Conservation (phyloP, 2,797 vertebrate genomes). For the Clarias fuscus region DNA sequence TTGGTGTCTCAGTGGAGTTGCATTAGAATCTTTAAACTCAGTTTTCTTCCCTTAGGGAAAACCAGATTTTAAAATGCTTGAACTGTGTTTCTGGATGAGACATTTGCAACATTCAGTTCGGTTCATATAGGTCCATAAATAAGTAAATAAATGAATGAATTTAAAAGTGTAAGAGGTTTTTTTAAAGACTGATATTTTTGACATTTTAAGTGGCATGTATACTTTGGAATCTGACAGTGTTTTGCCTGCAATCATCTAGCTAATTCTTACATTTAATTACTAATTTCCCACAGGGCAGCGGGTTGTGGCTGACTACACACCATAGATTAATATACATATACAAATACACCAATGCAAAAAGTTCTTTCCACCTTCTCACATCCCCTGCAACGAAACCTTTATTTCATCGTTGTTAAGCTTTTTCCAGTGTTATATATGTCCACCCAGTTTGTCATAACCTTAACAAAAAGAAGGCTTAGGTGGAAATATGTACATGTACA, state of each 20-base stretch:
- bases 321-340: too few relatives aligned
- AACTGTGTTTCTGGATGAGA: background rate
- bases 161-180: background rate
- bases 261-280: slow-evolving; percentile 54
- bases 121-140: background rate
- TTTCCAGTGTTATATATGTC: background rate
- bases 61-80: background rate
- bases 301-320: background rate
- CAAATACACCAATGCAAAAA: background rate
- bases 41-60: background rate
- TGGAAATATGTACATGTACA: slow-evolving; percentile 6
- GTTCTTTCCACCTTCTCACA: background rate
- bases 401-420: background rate
- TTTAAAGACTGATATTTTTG: background rate
- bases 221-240: slow-evolving; percentile 49
- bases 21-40: background rate
- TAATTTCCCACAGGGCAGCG: slow-evolving; percentile 52
- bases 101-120: background rate
- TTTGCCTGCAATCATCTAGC: slow-evolving; percentile 34
- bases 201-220: slow-evolving; percentile 51
- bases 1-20: background rate
- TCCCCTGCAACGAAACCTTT: background rate
- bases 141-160: too few relatives aligned
- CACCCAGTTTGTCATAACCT: background rate
- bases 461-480: background rate